These are phyloP conservation scores for Myocastor coypus DNA, from an alignment of 2,113 vertebrate genomes.

Conservation along the genomic window DNA sequence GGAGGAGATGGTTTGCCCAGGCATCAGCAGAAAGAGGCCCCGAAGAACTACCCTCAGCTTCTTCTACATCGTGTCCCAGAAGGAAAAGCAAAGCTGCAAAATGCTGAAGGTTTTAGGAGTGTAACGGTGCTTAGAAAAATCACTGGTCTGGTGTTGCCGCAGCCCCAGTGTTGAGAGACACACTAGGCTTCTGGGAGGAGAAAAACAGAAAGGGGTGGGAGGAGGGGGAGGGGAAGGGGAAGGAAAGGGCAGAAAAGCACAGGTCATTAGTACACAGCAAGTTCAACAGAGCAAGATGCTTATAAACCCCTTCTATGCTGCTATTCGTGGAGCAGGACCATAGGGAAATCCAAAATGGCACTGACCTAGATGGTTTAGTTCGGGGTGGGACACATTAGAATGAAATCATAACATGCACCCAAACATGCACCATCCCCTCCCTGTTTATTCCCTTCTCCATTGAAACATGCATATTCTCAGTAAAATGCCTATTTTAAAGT, in stretches of 20 bases:
- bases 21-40: slow-evolving; percentile 80
- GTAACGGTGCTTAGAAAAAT: slow-evolving; percentile 88
- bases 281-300: slow-evolving; percentile 82
- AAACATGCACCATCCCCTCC: slow-evolving; percentile 43
- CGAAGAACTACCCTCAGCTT: slow-evolving; percentile 83
- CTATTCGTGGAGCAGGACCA: slow-evolving; percentile 56
- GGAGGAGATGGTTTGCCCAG: slow-evolving; percentile 84
- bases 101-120: slow-evolving; percentile 86
- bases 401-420: slow-evolving; percentile 44
- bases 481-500: slow-evolving; percentile 16
- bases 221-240: slow-evolving; percentile 76
- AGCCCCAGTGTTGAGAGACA: slow-evolving; percentile 88
- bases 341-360: neutral
- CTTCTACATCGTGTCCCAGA: slow-evolving; percentile 86
- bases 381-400: neutral
- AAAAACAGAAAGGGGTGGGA: slow-evolving; percentile 84
- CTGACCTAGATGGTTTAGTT: neutral
- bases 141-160: slow-evolving; percentile 85
- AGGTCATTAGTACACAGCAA: slow-evolving; percentile 89
- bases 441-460: neutral
- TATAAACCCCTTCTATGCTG: slow-evolving; percentile 69
- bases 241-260: slow-evolving; percentile 86
- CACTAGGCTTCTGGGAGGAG: slow-evolving; percentile 90
- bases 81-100: slow-evolving; percentile 88
- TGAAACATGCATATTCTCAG: slow-evolving; percentile 23